These are phyloP conservation scores for Plutella xylostella DNA, from an alignment of 2,888 invertebrate genomes.

Conservation along the genomic window DNA sequence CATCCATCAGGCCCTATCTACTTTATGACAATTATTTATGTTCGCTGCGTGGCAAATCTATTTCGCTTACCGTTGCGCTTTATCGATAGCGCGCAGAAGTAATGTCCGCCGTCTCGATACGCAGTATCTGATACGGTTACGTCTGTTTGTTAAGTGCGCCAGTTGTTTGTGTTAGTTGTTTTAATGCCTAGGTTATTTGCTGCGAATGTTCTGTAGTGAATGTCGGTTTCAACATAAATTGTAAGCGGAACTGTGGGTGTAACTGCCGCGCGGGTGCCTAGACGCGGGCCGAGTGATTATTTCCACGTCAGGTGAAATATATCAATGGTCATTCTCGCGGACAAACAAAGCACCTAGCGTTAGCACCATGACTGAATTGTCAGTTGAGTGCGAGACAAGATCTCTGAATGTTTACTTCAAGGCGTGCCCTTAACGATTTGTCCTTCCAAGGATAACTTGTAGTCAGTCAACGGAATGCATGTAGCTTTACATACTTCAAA, in stretches of 20 bases:
- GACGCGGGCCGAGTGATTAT: conserved; percentile 49
- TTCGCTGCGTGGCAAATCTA: conserved; percentile 58
- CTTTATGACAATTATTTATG: conserved; percentile 69
- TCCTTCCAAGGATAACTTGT: too few relatives aligned
- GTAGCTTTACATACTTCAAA: too few relatives aligned
- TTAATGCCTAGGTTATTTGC: conserved; percentile 67
- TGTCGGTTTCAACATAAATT: conserved; percentile 66
- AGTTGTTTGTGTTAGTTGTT: conserved; percentile 62
- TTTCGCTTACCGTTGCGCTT: conserved; percentile 67
- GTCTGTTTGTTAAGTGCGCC: conserved; percentile 68
- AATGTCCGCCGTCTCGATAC: conserved; percentile 63
- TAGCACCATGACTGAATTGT: conserved; percentile 1
- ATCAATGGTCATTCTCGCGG: conserved; percentile 33
- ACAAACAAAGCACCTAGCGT: conserved; percentile 3
- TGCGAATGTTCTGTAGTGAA: conserved; percentile 56
- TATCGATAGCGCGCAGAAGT: conserved; percentile 64
- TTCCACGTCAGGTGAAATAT: conserved; percentile 46
- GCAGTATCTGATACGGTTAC: conserved; percentile 66
- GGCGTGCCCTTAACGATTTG: too few relatives aligned
- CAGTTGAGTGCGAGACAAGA: not conserved
- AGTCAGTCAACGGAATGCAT: too few relatives aligned
- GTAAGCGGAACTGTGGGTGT: conserved; percentile 65
- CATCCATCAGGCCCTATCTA: conserved; percentile 64
- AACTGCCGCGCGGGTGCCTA: conserved; percentile 53
- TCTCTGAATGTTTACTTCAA: too few relatives aligned